phyloP scores from a whole-genome alignment of 2,888 invertebrate genomes.

The Drosophila borborema region DNA sequence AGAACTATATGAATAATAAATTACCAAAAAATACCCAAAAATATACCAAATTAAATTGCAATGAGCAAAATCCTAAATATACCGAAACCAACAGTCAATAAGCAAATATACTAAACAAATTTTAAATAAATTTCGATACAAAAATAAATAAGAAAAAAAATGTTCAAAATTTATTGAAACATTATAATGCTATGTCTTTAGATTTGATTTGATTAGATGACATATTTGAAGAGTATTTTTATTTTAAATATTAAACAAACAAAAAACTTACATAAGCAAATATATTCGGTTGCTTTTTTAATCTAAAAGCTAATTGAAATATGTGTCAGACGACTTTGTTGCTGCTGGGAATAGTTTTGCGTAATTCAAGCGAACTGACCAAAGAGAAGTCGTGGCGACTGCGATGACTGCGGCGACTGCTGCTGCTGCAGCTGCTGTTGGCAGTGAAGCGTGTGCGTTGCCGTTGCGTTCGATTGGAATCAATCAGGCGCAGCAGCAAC shows the following conservation, averaged over 20 bases:
- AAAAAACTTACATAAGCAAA: constrained; percentile 26
- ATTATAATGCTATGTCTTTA: background rate
- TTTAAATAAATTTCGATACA: background rate
- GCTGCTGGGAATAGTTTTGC: constrained; percentile 62
- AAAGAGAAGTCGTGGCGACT: constrained; percentile 19
- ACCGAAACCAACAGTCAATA: background rate
- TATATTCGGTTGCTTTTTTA: constrained; percentile 4
- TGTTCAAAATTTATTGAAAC: background rate
- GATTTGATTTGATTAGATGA: background rate
- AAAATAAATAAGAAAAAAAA: too few species aligned
- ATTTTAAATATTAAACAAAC: constrained; percentile 1
- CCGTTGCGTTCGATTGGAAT: constrained; percentile 73
- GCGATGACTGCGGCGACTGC: constrained; percentile 19
- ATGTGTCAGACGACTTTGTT: constrained; percentile 49
- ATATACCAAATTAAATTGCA: background rate
- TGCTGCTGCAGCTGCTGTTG: constrained; percentile 23
- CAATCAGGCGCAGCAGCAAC: constrained; percentile 72
- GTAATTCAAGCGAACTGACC: constrained; percentile 51
- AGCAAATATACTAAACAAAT: background rate
- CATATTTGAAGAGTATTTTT: background rate
- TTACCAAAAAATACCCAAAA: background rate
- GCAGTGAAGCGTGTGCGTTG: constrained; percentile 46
- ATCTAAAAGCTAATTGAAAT: constrained; percentile 72
- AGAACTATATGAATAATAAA: too few species aligned
- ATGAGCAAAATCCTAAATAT: background rate